Evolutionary conservation across 2,113 vertebrate genomes (phyloP).

Genomic region (Silurus meridionalis): DNA sequence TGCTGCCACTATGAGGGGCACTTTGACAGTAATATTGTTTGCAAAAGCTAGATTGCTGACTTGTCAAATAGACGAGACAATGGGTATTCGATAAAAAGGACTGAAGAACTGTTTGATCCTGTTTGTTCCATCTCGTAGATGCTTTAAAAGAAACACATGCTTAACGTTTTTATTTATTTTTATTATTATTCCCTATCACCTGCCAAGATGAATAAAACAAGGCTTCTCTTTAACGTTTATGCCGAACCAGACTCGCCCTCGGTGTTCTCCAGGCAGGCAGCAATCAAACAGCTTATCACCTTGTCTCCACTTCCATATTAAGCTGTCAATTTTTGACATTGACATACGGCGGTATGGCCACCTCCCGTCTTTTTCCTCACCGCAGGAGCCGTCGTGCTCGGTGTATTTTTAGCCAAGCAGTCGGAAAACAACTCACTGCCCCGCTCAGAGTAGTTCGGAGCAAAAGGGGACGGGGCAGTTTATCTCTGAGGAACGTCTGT

Average conservation of each 20-base stretch:
- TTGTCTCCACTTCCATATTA: slow-evolving; percentile 1
- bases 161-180: neutral
- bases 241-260: neutral
- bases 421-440: slow-evolving; percentile 39
- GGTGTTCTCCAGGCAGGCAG: neutral
- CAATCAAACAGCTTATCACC: slow-evolving; percentile 14
- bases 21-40: too few relatives aligned
- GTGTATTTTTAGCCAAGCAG: slow-evolving; percentile 50
- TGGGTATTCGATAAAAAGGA: slow-evolving; percentile 24
- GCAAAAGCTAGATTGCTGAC: too few relatives aligned
- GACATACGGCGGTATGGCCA: neutral
- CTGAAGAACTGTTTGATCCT: slow-evolving; percentile 22
- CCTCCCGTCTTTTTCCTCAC: slow-evolving; percentile 26
- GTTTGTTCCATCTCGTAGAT: slow-evolving; percentile 2
- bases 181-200: slow-evolving; percentile 6
- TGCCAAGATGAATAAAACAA: slow-evolving; percentile 15
- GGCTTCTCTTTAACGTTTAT: neutral
- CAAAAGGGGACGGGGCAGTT: slow-evolving; percentile 4
- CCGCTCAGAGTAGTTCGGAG: slow-evolving; percentile 12
- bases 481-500: neutral
- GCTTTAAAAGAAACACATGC: neutral
- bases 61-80: too few relatives aligned
- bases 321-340: slow-evolving; percentile 19
- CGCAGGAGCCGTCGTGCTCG: slow-evolving; percentile 17
- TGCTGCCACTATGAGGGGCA: too few relatives aligned